Base-by-base conservation (phyloP, 2,888 invertebrate species). In the Melanostoma mellinum region DNA sequence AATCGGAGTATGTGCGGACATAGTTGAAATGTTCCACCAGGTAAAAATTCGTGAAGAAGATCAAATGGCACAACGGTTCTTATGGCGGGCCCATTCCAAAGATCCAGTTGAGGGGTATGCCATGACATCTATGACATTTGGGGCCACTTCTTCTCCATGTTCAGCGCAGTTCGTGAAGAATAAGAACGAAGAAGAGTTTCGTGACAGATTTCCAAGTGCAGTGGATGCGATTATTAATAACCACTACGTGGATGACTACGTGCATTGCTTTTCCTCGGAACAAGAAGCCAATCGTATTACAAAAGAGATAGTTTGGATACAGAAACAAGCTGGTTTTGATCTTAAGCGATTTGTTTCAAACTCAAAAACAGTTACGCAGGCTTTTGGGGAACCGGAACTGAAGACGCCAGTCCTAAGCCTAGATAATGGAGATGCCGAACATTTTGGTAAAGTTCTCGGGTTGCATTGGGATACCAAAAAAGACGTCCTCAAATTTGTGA, bases 1-100 rank as follows among this genome's bases (percentile, higher is more conserved):
- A 0, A 58, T 88, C 0, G 89, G 88, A 0, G 72, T 88, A 1
- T 86, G 71, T 8, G 89, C 85, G 0, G 89, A 90, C 56, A 88
- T 90, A 0, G 85, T 75, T 4, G 88, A 90, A 56, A 89, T 90
- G 89, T 89, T 89, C 55, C 75, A 87, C 3, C 89, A 88, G 44
- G 74, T 89, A 0, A 85, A 85, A 6, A 87, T 90, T 2, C 10
- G 63, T 0, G 40, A 79, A 6, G 85, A 85, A 9, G 89, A 89
- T 68, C 87, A 87, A 46, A 56, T 85, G 44, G 58, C 87, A 0
- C 88, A 88, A 73, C 40, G 87, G 9, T 87, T 87, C 82, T 35
- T 89, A 8, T 89, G 88, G 88, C 72, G 87, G 9, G 6, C 3
- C 0, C 42, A 76, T 38, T 10, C 32, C 0, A 4, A 6, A 9